phyloP scores from a whole-genome alignment of 2,113 vertebrate species.

The Ceyx margarethae region DNA sequence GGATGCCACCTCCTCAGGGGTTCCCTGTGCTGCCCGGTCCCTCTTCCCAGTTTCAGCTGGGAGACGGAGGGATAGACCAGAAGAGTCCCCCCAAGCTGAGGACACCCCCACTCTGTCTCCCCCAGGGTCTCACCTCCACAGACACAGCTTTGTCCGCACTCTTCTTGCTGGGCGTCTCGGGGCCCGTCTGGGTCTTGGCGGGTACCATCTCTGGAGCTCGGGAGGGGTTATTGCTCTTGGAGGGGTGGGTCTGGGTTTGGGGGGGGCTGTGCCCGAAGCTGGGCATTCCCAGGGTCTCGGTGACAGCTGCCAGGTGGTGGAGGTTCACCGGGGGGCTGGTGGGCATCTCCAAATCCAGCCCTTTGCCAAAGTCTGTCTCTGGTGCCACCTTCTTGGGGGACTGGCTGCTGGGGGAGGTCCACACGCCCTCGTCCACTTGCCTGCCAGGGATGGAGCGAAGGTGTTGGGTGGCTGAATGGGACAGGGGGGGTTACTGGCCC shows the following conservation, averaged over 20 bases:
- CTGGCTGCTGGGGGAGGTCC: constrained; percentile 83
- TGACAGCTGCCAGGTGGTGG: constrained; percentile 80
- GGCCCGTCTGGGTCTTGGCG: constrained; percentile 82
- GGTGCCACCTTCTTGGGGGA: constrained; percentile 86
- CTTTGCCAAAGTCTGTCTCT: constrained; percentile 82
- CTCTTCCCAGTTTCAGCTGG: background rate
- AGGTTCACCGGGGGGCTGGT: constrained; percentile 86
- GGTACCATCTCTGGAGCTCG: constrained; percentile 69
- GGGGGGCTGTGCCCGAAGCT: constrained; percentile 64
- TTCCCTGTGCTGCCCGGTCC: background rate
- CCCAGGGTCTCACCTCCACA: constrained; percentile 80
- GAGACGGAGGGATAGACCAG: background rate
- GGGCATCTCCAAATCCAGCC: constrained; percentile 86
- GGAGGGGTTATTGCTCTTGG: constrained; percentile 78
- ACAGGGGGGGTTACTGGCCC: background rate
- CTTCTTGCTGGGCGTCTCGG: constrained; percentile 83
- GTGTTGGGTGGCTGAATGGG: accelerated
- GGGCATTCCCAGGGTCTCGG: constrained; percentile 68
- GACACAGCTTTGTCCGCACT: constrained; percentile 87
- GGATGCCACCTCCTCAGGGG: background rate
- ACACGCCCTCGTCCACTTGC: constrained; percentile 88
- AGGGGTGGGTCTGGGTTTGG: constrained; percentile 66
- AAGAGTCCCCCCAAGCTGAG: background rate
- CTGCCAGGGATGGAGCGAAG: constrained; percentile 56
- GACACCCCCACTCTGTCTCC: background rate